phyloP scores from a whole-genome alignment of 1,140 invertebrate species.

The Anastrepha ludens region DNA sequence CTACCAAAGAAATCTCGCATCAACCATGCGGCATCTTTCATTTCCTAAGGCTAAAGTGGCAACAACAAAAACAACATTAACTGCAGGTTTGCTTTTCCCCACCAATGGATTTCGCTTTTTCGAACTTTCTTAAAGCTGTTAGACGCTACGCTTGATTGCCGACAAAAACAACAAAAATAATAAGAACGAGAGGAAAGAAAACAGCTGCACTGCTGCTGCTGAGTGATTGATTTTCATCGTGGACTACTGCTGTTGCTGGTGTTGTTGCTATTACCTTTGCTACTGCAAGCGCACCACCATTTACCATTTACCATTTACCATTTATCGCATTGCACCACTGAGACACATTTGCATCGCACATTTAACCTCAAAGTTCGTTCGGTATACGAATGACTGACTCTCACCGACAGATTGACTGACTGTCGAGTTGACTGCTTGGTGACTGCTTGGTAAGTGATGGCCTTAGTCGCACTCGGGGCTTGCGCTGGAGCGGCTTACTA shows the following conservation, averaged over 20 bases:
- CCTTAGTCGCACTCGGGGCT: neutral
- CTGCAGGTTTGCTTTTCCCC: slow-evolving; percentile 24
- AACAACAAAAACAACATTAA: neutral
- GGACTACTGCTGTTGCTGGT: neutral
- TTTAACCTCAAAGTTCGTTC: slow-evolving; percentile 49
- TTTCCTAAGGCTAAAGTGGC: neutral
- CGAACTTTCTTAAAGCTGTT: neutral
- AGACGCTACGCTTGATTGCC: neutral
- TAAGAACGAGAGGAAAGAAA: neutral
- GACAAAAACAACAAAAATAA: neutral
- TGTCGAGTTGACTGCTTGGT: neutral
- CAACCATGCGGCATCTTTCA: slow-evolving; percentile 19
- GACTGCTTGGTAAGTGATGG: neutral
- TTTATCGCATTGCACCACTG: slow-evolving; percentile 34
- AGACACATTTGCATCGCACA: slow-evolving; percentile 46
- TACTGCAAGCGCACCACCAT: neutral
- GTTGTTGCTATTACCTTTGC: neutral
- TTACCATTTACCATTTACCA: neutral
- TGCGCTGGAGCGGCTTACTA: neutral
- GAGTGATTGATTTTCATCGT: slow-evolving; percentile 43
- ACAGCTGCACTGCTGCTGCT: neutral
- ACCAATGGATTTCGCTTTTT: neutral
- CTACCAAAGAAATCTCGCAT: slow-evolving; percentile 26
- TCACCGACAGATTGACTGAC: neutral
- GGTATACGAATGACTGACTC: slow-evolving; percentile 10